Conservation (phyloP, 1,140 invertebrate genomes). For the Drosophila carrolli region DNA sequence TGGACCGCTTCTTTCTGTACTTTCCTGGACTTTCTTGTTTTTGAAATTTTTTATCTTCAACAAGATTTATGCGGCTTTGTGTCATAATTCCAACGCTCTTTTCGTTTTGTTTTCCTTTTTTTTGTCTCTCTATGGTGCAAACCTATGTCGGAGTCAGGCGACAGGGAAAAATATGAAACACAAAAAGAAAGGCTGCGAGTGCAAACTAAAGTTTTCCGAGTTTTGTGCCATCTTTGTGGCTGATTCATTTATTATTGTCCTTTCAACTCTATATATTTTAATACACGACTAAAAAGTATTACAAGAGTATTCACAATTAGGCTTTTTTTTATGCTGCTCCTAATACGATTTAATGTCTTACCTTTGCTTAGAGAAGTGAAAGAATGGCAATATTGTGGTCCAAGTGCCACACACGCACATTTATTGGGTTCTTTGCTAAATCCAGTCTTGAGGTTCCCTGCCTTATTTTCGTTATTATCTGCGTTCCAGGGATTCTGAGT, state of each 20-base stretch:
- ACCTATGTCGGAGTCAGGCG: constrained; percentile 42
- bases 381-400: constrained; percentile 11
- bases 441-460: constrained; percentile 5
- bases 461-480: not conserved
- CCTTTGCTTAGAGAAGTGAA: not conserved
- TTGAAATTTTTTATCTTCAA: constrained; percentile 75
- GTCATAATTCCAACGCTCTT: constrained; percentile 72
- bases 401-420: constrained; percentile 1
- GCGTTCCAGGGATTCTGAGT: not conserved
- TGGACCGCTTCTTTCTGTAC: constrained; percentile 17
- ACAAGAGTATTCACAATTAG: not conserved
- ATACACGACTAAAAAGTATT: too few relatives aligned
- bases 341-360: constrained; percentile 17
- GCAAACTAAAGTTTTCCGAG: not conserved
- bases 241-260: not conserved
- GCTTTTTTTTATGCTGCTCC: constrained; percentile 19
- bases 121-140: constrained; percentile 43
- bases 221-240: not conserved
- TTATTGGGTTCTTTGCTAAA: constrained; percentile 17
- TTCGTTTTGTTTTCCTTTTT: constrained; percentile 14
- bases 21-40: constrained; percentile 29
- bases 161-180: not conserved
- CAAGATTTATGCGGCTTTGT: constrained; percentile 75
- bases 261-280: too few relatives aligned
- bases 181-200: not conserved